phyloP scores from a whole-genome alignment of 2,888 invertebrate species.

The Chrysotoxum bicinctum region DNA sequence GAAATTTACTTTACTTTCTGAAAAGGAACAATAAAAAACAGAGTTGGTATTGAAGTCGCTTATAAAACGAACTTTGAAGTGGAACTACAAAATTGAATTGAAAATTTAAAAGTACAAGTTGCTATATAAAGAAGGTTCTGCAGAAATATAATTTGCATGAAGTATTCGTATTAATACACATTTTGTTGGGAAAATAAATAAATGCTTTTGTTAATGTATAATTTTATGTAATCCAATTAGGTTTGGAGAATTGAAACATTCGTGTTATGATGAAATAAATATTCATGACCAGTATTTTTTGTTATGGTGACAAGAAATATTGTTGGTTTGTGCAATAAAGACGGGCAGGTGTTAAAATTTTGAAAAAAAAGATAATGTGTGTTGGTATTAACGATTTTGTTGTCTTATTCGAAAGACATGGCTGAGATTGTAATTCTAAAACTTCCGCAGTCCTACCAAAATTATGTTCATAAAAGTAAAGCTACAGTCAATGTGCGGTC shows the following conservation, averaged over 20 bases:
- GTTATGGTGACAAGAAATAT: too few relatives aligned
- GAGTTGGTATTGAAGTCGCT: constrained; percentile 17
- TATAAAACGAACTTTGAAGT: constrained; percentile 34
- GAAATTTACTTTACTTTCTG: constrained; percentile 9
- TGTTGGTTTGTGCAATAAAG: too few relatives aligned
- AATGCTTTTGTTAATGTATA: neutral
- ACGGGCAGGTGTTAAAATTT: too few relatives aligned
- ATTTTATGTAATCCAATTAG: neutral
- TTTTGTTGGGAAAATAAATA: neutral
- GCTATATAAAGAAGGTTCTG: neutral
- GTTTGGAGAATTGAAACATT: neutral
- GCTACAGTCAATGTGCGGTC: too few relatives aligned
- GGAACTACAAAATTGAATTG: constrained; percentile 44
- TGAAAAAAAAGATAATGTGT: too few relatives aligned
- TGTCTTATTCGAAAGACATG: too few relatives aligned
- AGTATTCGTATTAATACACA: neutral
- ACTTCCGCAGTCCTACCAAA: too few relatives aligned
- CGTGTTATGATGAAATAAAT: neutral
- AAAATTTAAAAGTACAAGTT: neutral
- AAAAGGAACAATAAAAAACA: neutral
- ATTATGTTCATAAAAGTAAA: too few relatives aligned
- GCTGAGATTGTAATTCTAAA: too few relatives aligned
- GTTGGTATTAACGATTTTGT: too few relatives aligned
- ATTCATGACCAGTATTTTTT: too few relatives aligned
- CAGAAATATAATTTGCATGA: constrained; percentile 1